These are phyloP conservation scores for Ctenomys sociabilis DNA, from an alignment of 2,113 vertebrate genomes.

Conservation along the genomic window DNA sequence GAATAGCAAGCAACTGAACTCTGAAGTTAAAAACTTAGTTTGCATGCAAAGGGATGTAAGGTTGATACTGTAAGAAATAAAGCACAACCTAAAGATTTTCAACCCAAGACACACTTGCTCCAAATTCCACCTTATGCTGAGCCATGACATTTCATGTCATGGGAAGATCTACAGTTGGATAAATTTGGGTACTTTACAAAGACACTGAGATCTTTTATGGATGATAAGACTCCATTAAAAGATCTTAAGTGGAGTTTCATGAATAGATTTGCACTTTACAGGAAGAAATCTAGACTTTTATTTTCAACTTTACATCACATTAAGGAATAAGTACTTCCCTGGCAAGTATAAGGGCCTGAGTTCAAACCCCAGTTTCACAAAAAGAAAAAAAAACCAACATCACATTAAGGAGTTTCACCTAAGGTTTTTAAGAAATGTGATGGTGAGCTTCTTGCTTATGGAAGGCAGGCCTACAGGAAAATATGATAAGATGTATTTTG, in stretches of 20 bases:
- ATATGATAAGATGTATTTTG: not conserved
- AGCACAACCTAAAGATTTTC: not conserved
- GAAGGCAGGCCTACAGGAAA: conserved; percentile 6
- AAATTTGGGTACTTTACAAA: rapidly evolving
- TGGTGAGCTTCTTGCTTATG: not conserved
- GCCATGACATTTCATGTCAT: not conserved
- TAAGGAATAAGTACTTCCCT: too few species aligned
- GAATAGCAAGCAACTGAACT: not conserved
- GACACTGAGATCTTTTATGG: not conserved
- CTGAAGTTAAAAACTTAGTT: not conserved
- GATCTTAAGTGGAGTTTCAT: not conserved
- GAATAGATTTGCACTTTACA: not conserved
- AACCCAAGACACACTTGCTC: not conserved
- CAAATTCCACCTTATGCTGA: not conserved
- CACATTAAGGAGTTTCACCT: conserved; percentile 7
- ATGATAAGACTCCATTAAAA: not conserved
- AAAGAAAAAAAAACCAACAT: too few species aligned
- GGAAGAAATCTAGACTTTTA: conserved; percentile 36
- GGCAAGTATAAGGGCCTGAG: too few species aligned
- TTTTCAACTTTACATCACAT: conserved; percentile 32
- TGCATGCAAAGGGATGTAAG: not conserved
- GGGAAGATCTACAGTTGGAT: not conserved
- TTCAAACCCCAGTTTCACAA: too few species aligned
- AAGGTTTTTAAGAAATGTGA: conserved; percentile 37
- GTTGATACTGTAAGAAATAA: rapidly evolving